phyloP scores from a whole-genome alignment of 2,888 invertebrate species.

The Epinotia ramella region DNA sequence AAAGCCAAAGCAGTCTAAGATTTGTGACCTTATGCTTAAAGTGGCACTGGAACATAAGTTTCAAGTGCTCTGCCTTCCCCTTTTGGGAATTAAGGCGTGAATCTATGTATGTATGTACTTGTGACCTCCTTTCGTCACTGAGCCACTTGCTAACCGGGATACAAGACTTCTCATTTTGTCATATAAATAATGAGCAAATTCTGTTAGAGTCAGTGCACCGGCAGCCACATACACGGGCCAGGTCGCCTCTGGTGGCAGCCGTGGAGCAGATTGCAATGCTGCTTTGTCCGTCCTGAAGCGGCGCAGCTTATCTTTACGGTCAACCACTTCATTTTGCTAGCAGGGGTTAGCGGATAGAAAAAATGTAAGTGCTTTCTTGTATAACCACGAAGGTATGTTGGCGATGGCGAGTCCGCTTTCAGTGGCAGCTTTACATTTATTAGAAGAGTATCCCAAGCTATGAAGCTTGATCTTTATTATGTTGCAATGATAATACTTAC shows the following conservation, averaged over 20 bases:
- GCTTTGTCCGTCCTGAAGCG: conserved; percentile 30
- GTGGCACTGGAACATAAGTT: too few relatives aligned
- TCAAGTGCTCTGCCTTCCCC: too few relatives aligned
- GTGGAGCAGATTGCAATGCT: conserved; percentile 29
- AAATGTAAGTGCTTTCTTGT: conserved; percentile 3
- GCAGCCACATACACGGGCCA: background rate
- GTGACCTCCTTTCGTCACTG: too few relatives aligned
- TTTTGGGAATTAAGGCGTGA: too few relatives aligned
- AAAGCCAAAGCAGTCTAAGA: too few relatives aligned
- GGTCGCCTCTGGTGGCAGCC: conserved; percentile 9
- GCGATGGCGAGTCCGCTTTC: background rate
- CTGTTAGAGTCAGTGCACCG: conserved; percentile 11
- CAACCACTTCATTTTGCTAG: conserved; percentile 27
- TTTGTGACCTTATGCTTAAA: too few relatives aligned
- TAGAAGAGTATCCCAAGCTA: background rate
- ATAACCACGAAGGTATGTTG: background rate
- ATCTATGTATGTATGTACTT: too few relatives aligned
- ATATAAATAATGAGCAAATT: background rate
- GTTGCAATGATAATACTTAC: too few relatives aligned
- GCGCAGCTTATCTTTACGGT: conserved; percentile 22
- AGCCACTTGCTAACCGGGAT: too few relatives aligned
- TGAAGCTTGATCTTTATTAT: background rate
- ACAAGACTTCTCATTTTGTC: too few relatives aligned
- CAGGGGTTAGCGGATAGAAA: conserved; percentile 21
- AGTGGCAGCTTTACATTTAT: background rate